phyloP scores from a whole-genome alignment of 2,888 invertebrate genomes.

The Lasioglossum calceatum region DNA sequence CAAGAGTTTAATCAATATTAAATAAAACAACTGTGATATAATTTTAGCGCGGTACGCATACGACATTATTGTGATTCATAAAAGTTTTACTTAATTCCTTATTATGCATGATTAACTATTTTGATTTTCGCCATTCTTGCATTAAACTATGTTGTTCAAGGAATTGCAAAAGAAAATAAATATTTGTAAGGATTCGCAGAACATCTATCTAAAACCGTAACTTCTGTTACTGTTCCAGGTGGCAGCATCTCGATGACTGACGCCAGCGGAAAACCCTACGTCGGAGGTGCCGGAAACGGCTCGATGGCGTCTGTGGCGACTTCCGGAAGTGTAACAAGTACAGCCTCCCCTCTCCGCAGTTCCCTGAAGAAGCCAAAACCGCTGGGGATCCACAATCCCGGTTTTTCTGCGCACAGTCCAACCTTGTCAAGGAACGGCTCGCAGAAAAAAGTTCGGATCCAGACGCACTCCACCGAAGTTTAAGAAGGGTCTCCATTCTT shows the following conservation, averaged over 20 bases:
- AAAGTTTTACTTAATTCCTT: no score
- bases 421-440: slow-evolving; percentile 93
- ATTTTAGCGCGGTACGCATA: no score
- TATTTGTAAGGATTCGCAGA: not conserved
- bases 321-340: slow-evolving; percentile 83
- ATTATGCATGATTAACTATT: no score
- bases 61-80: no score
- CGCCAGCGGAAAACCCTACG: slow-evolving; percentile 93
- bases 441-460: slow-evolving; percentile 95
- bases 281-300: slow-evolving; percentile 85
- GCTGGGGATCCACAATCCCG: slow-evolving; percentile 94
- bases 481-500: slow-evolving; percentile 80
- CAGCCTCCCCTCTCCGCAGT: slow-evolving; percentile 90
- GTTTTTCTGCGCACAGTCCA: slow-evolving; percentile 93
- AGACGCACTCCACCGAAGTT: slow-evolving; percentile 96
- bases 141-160: not conserved
- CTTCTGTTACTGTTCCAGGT: slow-evolving; percentile 82
- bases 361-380: slow-evolving; percentile 93
- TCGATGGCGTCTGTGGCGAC: slow-evolving; percentile 85
- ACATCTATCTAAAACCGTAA: not conserved
- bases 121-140: not conserved
- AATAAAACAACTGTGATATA: no score
- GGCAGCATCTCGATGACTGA: slow-evolving; percentile 92
- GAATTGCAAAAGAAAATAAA: not conserved
- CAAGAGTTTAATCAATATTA: no score